phyloP scores from a whole-genome alignment of 2,113 vertebrate species.

The Dunckerocampus dactyliophorus region DNA sequence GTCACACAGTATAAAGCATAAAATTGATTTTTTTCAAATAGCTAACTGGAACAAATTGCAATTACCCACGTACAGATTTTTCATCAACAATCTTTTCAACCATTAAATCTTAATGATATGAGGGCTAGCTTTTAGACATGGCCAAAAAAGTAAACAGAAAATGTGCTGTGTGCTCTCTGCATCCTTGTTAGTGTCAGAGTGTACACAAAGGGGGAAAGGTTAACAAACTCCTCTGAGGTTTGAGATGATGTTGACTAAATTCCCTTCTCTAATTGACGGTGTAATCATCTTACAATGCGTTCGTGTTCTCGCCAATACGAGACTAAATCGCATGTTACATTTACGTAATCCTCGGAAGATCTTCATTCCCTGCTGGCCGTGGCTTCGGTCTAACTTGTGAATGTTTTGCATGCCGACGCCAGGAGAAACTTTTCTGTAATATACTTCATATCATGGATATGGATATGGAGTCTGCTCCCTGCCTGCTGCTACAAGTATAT shows the following conservation, averaged over 20 bases:
- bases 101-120: neutral
- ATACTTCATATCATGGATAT: conserved; percentile 19
- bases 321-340: conserved; percentile 48
- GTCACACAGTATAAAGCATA: too few relatives aligned
- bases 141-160: neutral
- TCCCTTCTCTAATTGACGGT: conserved; percentile 50
- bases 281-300: conserved; percentile 44
- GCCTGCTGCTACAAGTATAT: conserved; percentile 27
- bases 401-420: conserved; percentile 21
- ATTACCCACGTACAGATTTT: neutral
- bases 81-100: neutral
- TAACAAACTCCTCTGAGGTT: conserved; percentile 39
- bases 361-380: conserved; percentile 32
- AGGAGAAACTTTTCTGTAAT: conserved; percentile 41
- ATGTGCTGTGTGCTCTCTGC: neutral
- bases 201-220: conserved; percentile 40
- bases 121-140: neutral
- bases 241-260: conserved; percentile 31
- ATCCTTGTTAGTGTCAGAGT: conserved; percentile 22
- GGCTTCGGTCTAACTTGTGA: conserved; percentile 25
- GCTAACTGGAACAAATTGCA: neutral
- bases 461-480: conserved; percentile 4
- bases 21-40: too few relatives aligned
- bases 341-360: conserved; percentile 59
- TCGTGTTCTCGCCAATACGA: conserved; percentile 33